Evolutionary conservation across 2,797 vertebrate species (phyloP).

Genomic region (Eulemur albifrons): DNA sequence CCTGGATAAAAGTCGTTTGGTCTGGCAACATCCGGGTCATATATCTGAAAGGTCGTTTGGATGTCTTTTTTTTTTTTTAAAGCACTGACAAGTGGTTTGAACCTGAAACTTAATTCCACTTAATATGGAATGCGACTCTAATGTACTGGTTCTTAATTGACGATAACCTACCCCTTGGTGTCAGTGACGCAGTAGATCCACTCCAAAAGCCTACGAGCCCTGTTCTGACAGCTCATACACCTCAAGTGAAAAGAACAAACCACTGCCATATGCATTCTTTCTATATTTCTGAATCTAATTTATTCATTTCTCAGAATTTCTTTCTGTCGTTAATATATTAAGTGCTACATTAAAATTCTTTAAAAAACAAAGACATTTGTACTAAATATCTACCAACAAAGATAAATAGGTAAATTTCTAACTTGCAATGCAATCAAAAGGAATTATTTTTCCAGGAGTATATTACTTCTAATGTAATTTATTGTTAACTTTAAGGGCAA

Average conservation of each 20-base stretch:
- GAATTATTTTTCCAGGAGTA: not conserved
- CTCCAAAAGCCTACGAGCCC: not conserved
- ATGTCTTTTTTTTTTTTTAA: not conserved
- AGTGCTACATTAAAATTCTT: not conserved
- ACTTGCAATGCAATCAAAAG: not conserved
- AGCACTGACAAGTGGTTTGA: not conserved
- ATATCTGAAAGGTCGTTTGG: not conserved
- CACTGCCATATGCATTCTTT: not conserved
- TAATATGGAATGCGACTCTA: not conserved
- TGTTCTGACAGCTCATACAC: not conserved
- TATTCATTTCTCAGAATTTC: not conserved
- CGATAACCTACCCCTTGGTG: not conserved
- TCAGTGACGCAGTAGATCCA: not conserved
- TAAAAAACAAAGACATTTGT: not conserved
- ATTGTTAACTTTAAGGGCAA: not conserved
- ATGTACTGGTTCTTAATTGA: not conserved
- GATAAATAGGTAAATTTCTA: not conserved
- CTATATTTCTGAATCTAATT: not conserved
- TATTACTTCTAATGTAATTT: not conserved
- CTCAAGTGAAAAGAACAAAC: not conserved
- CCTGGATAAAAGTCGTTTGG: not conserved
- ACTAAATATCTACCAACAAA: not conserved
- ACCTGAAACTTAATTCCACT: conserved; percentile 54
- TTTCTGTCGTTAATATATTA: not conserved
- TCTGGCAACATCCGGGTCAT: not conserved